These are phyloP conservation scores for Acrossocheilus fasciatus DNA, from an alignment of 2,797 vertebrate species.

Conservation along the genomic window DNA sequence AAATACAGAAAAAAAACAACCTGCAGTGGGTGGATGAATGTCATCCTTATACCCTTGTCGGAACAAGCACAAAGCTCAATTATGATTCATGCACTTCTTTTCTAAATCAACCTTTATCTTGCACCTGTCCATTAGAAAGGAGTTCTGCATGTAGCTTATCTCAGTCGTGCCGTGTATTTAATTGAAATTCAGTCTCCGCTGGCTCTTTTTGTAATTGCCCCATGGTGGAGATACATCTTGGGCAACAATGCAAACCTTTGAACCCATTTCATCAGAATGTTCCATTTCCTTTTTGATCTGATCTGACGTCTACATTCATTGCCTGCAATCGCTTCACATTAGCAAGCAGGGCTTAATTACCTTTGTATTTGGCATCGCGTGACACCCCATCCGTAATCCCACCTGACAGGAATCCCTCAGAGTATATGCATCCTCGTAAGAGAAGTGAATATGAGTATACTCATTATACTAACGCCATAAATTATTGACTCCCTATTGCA, in stretches of 20 bases:
- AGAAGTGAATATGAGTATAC: constrained; percentile 3
- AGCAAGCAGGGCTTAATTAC: constrained; percentile 24
- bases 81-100: constrained; percentile 50
- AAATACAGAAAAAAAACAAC: constrained; percentile 66
- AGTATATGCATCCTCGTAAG: neutral
- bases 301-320: constrained; percentile 58
- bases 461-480: constrained; percentile 42
- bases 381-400: constrained; percentile 19
- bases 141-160: constrained; percentile 63
- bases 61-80: constrained; percentile 45
- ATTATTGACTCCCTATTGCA: constrained; percentile 30
- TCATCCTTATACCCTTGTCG: constrained; percentile 17
- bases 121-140: constrained; percentile 62
- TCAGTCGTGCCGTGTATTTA: constrained; percentile 48
- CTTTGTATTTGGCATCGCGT: neutral
- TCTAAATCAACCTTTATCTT: constrained; percentile 30
- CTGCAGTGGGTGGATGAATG: constrained; percentile 53
- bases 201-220: constrained; percentile 64
- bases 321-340: constrained; percentile 23
- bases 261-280: constrained; percentile 69
- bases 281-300: constrained; percentile 67
- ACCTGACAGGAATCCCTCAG: constrained; percentile 26
- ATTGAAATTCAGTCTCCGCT: constrained; percentile 63
- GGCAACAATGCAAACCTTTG: constrained; percentile 66
- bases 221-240: constrained; percentile 52